Base-by-base conservation (phyloP, 2,797 vertebrate species). In the Mormyrus hasselquistii region DNA sequence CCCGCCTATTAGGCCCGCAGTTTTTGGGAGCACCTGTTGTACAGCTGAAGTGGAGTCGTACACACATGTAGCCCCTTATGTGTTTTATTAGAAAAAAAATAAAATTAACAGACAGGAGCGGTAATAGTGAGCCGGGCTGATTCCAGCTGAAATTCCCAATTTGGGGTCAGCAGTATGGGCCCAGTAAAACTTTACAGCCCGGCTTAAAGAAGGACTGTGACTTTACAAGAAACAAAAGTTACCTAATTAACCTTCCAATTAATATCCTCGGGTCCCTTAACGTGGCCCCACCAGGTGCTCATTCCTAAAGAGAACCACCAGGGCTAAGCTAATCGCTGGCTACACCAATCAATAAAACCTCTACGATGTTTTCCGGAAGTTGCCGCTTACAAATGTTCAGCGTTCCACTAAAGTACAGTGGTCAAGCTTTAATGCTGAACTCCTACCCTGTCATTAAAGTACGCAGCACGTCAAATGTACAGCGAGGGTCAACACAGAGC, bases 121-220 rank as follows among this genome's bases (percentile, higher is more conserved):
- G 92, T 96, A 96, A 96, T 90, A 89, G 91, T 90, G 89, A 91
- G 95, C 95, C 95, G 94, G 94, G 93, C 95, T 92, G 91, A 93
- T 95, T 95, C 94, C 94, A 94, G 94, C 96, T 96, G 96, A 97
- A 96, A 98, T 97, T 97, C 97, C 96, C 96, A 97, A 96, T 97
- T 96, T 97, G 97, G 97, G 97, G 97, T 98, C 96, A 96, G 95
- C 96, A 96, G 96, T 95, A 96, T 91, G 94, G 25, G 92, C 95
- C 95, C 95, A 96, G 96, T 97, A 97, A 97, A 96, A 94, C 93
- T 96, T 96, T 96, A 97, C 94, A 96, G 90, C 95, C 91, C 93
- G 92, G 93, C 94, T 95, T 93, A 94, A 96, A 94, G 90, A 89
- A 90, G 91, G 90, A 89, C 92, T 93, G 94, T 93, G 93, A 92